These are phyloP conservation scores for Nemapogon koenigi DNA, from an alignment of 2,888 invertebrate species.

Conservation along the genomic window DNA sequence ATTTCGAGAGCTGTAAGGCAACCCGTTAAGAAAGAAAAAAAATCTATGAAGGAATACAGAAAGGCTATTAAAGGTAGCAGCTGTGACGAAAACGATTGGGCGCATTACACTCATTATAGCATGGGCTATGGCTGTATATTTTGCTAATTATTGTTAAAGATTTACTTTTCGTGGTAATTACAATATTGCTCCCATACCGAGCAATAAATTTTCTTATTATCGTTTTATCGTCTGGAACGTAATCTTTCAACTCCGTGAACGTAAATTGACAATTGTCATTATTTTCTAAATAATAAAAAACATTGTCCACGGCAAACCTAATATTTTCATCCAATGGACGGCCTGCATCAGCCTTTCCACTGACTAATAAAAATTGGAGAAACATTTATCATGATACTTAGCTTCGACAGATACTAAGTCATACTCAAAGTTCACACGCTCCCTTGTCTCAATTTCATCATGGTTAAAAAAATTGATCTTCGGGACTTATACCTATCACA, in stretches of 20 bases:
- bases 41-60: no score
- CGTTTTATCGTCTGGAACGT: neutral
- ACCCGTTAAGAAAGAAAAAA: no score
- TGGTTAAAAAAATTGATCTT: no score
- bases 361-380: neutral
- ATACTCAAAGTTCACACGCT: neutral
- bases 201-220: neutral
- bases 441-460: neutral
- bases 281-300: neutral
- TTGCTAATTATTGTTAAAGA: neutral
- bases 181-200: neutral
- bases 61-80: constrained; percentile 25
- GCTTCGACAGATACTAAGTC: neutral
- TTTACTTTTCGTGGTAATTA: neutral
- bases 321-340: neutral
- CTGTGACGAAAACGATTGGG: constrained; percentile 22
- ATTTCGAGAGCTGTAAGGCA: no score
- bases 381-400: neutral
- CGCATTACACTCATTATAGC: neutral
- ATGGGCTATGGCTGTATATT: neutral
- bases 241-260: neutral
- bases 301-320: neutral
- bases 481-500: no score
- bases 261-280: neutral
- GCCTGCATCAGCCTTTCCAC: neutral